Base-by-base conservation (phyloP, 2,888 invertebrate species). In the Melitaea athalia region DNA sequence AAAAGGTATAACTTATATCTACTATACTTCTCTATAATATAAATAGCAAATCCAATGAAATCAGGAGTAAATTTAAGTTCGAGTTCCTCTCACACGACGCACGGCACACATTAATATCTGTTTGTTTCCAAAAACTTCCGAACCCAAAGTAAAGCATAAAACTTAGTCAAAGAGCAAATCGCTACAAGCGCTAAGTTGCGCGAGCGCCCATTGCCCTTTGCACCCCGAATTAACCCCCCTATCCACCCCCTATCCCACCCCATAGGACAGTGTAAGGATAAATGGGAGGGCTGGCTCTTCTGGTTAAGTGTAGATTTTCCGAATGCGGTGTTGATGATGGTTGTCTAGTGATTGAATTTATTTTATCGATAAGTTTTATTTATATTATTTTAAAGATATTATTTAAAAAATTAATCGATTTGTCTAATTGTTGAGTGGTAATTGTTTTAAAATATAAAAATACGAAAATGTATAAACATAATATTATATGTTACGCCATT, bases 231-330 rank as follows among this genome's bases (percentile, higher is more conserved):
- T 87, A 86, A 87, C 76, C 82, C 78, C 72, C 73, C 72, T 65
- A 67, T 64, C 75, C 76, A 64, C 73, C 70, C 67, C 63, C 79
- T 80, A 77, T 78, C 85, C 80, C 78, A 81, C 80, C 84, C 88
- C 87, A 87, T 87, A 89, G 91, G 89, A 80, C 81, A 91, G 91
- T 90, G 91, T 91, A 91, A 90, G 92, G 92, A 92, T 92, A 92
- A 92, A 92, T 92, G 92, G 92, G 91, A 91, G 92, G 92, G 92
- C 91, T 90, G 92, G 90, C 89, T 91, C 91, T 90, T 88, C 91
- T 92, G 92, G 92, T 91, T 92, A 92, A 92, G 92, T 92, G 92
- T 92, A 92, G 92, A 92, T 92, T 92, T 92, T 92, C 92, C 91
- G 90, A 92, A 92, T 92, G 92, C 92, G 92, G 92, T 92, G 92